Base-by-base conservation (phyloP, 2,888 invertebrate genomes). In the Napeogenes inachia region DNA sequence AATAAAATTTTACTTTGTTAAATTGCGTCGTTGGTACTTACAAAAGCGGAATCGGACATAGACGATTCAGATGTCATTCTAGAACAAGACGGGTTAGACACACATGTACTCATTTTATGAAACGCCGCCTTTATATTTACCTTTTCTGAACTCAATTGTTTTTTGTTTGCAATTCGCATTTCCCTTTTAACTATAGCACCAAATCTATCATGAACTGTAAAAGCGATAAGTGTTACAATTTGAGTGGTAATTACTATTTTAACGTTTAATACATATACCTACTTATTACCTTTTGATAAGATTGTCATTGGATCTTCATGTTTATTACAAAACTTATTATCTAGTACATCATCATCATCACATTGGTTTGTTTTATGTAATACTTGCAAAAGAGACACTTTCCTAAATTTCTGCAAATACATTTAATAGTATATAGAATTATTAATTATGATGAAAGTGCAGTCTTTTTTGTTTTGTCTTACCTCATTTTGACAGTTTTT, bases 351-450 rank as follows among this genome's bases (percentile, higher is more conserved):
- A 59, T 70, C 67, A 30, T 61, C n/a, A 38, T 69, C 59, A 12
- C 79, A 75, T 13, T 71, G 72, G 66, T 88, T 89, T 2, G 85
- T 84, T 80, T 88, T 90, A 74, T 89, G 89, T 45, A 89, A 74
- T 13, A 90, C 85, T 87, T 89, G 86, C 60, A 90, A 70, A 47
- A 88, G 63, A 8, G 88, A 87, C 4, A 90, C 80, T 63, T 89
- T 80, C 59, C 74, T 80, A 61, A 74, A 89, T 68, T 73, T 77
- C 89, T 90, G 73, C 8, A 3, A 45, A 30, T 10, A n/a, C 21
- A 21, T 21, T 21, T 21, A 21, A 21, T 21, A 21, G 21, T 21
- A 21, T 21, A 21, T 21, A 6, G 47, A 35, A n/a, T 6, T 13
- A 6, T 3, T 21, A 47, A 47, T n/a, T 47, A 21, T 2, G 21